Evolutionary conservation across 2,113 vertebrate genomes (phyloP), one percentile per base, ranked within the genome.

Genomic region (Smithornis capensis): DNA sequence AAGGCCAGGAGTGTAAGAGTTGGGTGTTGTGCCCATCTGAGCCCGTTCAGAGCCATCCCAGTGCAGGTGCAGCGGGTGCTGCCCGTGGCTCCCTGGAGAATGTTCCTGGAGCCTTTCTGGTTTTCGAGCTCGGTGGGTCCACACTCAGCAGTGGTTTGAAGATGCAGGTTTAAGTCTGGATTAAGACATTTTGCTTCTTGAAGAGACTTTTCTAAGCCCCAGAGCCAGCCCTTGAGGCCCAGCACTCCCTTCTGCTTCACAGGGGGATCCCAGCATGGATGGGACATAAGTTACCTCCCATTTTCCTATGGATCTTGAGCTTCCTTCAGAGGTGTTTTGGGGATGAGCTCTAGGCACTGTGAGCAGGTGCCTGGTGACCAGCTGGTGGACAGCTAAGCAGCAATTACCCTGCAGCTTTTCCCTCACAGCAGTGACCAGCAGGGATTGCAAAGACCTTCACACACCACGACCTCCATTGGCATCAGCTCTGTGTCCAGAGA

Each of bases 21-120:
- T 63, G 47, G n/a, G 4, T 60, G 17, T 50, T 33, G 24, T 50
- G 56, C 40, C 59, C 5, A 0, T 50, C 28, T 68, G 9, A 65
- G 2, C 24, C 60, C 3, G 0, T 18, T 10, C 37, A 82, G 65
- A 42, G 6, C 28, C 25, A 4, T 33, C 45, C 4, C 14, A 6
- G 55, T 33, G 68, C 25, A 59, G 67, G 19, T 23, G 47, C 35
- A 33, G 47, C 6, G 40, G 21, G 25, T 50, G 10, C 28, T 33
- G 50, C n/a, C 33, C 14, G 37, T 21, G 56, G 42, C 52, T 52
- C 47, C 16, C 22, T 16, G 23, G n/a, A 13, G 23, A 3, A 27
- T 27, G 1, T 3, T 21, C 27, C 4, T 31, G 40, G 49, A 24
- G 5, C 4, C 49, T 28, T 29, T 55, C 29, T 28, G 80, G 12